Conservation (phyloP, 2,888 invertebrate species). For the Drosophila demipolita region DNA sequence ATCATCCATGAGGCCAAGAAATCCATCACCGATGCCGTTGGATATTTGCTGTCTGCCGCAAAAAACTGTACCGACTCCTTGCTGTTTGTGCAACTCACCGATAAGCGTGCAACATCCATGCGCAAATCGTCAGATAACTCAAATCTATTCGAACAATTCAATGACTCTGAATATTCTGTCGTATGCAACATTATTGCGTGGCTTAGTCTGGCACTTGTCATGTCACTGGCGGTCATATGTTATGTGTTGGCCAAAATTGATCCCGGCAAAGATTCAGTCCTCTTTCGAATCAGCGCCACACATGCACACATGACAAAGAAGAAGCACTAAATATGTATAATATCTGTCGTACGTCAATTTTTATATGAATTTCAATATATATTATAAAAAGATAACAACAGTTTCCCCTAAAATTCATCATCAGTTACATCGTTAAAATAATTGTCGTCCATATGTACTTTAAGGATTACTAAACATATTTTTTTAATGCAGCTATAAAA, state of each 20-base stretch:
- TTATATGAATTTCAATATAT: not conserved
- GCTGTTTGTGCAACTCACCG: conserved; percentile 86
- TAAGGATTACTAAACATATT: not conserved
- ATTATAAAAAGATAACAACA: not conserved
- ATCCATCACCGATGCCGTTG: conserved; percentile 82
- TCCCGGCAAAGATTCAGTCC: conserved; percentile 98
- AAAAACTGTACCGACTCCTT: conserved; percentile 85
- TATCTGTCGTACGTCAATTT: not conserved
- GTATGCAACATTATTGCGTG: conserved; percentile 95
- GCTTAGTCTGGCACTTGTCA: conserved; percentile 90
- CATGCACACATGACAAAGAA: conserved; percentile 93
- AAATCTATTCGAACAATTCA: conserved; percentile 86
- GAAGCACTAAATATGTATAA: conserved; percentile 89
- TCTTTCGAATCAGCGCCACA: conserved; percentile 98
- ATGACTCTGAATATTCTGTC: conserved; percentile 90
- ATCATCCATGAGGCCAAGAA: conserved; percentile 73
- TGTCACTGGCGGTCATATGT: conserved; percentile 91
- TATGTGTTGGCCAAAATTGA: conserved; percentile 97
- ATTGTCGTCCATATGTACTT: not conserved
- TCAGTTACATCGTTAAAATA: not conserved
- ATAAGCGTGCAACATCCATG: conserved; percentile 54
- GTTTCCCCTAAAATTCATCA: not conserved
- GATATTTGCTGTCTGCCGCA: conserved; percentile 86
- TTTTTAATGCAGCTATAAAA: too few relatives aligned
- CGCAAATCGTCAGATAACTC: conserved; percentile 17